Conservation (phyloP, 2,113 vertebrate species). For the Brachypteracias leptosomus region DNA sequence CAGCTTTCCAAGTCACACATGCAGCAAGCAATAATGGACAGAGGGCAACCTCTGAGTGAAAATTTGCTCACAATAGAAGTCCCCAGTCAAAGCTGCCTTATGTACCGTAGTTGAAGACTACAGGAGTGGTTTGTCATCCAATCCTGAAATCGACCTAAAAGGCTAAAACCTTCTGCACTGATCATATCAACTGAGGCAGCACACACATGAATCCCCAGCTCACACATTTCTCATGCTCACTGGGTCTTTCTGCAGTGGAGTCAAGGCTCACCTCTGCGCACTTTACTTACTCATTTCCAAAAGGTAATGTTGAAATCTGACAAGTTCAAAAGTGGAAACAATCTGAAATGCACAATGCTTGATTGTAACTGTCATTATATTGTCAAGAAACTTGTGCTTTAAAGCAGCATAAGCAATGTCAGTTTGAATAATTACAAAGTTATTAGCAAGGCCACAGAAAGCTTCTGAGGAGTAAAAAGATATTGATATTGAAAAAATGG, state of each 20-base stretch:
- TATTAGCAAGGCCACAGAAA: not conserved
- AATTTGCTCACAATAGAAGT: not conserved
- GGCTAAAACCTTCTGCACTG: not conserved
- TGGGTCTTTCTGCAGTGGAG: not conserved
- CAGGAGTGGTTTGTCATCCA: not conserved
- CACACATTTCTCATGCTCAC: not conserved
- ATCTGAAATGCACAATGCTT: not conserved
- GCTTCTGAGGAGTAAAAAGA: not conserved
- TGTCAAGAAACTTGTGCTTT: not conserved
- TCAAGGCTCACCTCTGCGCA: not conserved
- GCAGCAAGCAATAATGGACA: not conserved
- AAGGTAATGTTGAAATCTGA: not conserved
- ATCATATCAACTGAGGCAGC: not conserved
- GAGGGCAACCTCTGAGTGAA: not conserved
- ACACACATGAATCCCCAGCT: not conserved
- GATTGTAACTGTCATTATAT: not conserved
- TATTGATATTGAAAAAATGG: not conserved
- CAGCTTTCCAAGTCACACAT: not conserved
- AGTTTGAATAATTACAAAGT: not conserved
- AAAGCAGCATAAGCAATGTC: not conserved
- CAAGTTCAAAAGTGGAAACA: not conserved
- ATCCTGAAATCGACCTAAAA: not conserved
- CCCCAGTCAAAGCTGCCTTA: not conserved
- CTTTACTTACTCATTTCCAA: not conserved
- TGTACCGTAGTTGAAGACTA: not conserved